A percentile compares a stretch with the other conserved stretches of the same genome.
Evolutionary conservation across 2,888 invertebrate species (phyloP).

Genomic region (Pyrochroa serraticornis): DNA sequence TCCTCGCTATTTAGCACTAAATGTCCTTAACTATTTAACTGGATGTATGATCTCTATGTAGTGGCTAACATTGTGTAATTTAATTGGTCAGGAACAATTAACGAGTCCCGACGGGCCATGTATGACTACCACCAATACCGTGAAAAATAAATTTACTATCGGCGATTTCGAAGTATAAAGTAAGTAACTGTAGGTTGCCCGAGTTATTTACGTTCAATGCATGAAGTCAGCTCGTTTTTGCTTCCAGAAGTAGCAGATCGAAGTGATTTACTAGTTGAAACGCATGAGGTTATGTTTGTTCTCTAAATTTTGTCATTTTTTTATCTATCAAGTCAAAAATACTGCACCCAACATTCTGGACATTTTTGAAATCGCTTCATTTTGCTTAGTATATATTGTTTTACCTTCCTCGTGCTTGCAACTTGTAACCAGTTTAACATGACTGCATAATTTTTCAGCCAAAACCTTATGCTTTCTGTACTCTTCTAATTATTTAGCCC

Average conservation of each 20-base stretch:
- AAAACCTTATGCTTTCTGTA: no score
- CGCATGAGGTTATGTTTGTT: no score
- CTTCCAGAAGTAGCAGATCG: not conserved
- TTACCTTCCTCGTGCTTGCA: no score
- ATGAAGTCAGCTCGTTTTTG: not conserved
- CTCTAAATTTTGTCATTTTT: no score
- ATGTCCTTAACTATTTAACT: not conserved
- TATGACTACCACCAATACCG: slow-evolving; percentile 57
- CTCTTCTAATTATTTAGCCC: no score
- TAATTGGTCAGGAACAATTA: slow-evolving; percentile 55
- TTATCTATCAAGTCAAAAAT: no score
- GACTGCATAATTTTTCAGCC: no score
- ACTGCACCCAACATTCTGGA: no score
- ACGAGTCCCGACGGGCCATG: slow-evolving; percentile 58
- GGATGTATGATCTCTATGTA: slow-evolving; percentile 2
- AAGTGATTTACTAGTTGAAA: no score
- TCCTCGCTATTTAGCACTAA: not conserved
- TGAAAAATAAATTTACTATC: slow-evolving; percentile 70
- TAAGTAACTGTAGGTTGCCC: slow-evolving; percentile 57
- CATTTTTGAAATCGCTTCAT: no score
- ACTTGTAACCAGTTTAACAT: no score
- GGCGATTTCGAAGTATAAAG: slow-evolving; percentile 80
- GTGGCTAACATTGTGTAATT: slow-evolving; percentile 29
- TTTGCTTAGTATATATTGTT: no score
- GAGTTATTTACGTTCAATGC: not conserved